These are phyloP conservation scores for Apodemia mormo DNA, from an alignment of 2,888 invertebrate genomes.

Conservation along the genomic window DNA sequence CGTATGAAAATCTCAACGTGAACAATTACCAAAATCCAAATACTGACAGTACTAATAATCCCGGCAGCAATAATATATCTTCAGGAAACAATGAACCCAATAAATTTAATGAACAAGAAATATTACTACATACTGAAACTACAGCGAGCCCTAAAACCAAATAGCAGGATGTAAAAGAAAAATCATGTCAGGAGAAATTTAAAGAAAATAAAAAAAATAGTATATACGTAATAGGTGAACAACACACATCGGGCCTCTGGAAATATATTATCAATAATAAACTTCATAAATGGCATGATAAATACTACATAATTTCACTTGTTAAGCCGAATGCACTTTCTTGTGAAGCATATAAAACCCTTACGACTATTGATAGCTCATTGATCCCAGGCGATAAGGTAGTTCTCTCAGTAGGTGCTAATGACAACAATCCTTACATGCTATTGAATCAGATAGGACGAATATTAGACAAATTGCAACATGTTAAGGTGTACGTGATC, in stretches of 20 bases:
- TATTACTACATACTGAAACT: no score
- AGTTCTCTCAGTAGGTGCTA: background rate
- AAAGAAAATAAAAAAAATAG: background rate
- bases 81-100: no score
- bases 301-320: background rate
- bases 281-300: background rate
- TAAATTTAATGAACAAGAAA: no score
- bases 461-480: background rate
- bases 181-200: no score
- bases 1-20: background rate
- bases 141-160: background rate
- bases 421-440: background rate
- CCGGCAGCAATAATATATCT: no score
- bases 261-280: background rate
- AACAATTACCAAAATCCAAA: no score
- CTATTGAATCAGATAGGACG: background rate
- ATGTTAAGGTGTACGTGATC: background rate
- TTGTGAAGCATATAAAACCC: background rate
- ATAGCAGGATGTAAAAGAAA: background rate
- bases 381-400: background rate
- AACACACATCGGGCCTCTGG: background rate
- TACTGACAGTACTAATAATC: no score
- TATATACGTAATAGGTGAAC: background rate
- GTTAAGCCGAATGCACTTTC: conserved; percentile 6
- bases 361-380: background rate